A percentile compares a stretch with the other conserved stretches of the same genome.
Conservation (phyloP, 2,113 vertebrate species). For the Periophthalmus modestus region DNA sequence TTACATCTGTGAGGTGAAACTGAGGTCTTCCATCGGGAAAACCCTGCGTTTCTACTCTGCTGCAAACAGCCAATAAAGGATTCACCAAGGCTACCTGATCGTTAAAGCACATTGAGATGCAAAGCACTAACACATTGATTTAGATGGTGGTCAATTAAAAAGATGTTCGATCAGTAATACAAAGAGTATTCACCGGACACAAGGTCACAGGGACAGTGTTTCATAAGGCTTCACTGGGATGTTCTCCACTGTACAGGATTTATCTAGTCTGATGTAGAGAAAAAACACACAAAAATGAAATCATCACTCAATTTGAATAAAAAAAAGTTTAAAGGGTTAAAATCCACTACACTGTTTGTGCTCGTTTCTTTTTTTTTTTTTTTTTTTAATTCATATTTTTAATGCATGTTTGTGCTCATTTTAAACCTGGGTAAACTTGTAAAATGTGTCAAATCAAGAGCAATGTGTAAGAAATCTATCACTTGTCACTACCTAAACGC, state of each 20-base stretch:
- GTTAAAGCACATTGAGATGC: constrained; percentile 44
- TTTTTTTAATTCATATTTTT: too few species aligned
- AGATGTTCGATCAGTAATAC: constrained; percentile 56
- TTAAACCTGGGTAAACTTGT: neutral
- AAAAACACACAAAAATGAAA: neutral
- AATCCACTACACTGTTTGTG: neutral
- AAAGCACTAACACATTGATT: constrained; percentile 60
- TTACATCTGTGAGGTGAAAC: constrained; percentile 58
- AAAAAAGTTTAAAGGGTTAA: neutral
- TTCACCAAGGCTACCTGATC: constrained; percentile 50
- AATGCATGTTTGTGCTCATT: neutral
- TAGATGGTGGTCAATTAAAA: constrained; percentile 45
- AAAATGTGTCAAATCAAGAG: too few species aligned
- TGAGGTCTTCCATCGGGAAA: constrained; percentile 51
- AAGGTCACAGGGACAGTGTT: constrained; percentile 47
- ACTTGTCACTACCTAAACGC: too few species aligned
- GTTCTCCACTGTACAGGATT: neutral
- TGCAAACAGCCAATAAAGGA: constrained; percentile 36
- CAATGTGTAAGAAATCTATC: too few species aligned
- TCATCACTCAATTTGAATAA: neutral
- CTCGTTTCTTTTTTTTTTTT: too few species aligned
- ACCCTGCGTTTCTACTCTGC: constrained; percentile 40
- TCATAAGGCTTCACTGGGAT: neutral
- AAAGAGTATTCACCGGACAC: constrained; percentile 49
- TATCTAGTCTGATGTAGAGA: too few species aligned